phyloP scores from a whole-genome alignment of 2,113 vertebrate species.

The Pomatorhinus ruficollis region DNA sequence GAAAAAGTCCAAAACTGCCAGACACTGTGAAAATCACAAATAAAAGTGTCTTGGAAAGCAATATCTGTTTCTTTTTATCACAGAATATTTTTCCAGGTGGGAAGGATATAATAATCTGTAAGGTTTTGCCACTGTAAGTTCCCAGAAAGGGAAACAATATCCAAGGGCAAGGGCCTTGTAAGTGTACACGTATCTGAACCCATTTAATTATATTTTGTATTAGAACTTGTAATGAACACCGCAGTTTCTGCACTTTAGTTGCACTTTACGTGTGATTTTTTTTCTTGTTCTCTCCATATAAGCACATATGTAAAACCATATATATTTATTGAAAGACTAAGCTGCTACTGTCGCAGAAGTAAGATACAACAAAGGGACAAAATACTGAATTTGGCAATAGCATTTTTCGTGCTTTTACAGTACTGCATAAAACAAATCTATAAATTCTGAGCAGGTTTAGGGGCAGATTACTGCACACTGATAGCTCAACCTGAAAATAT shows the following conservation, averaged over 20 bases:
- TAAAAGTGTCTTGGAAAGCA: background rate
- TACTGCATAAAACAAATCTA: background rate
- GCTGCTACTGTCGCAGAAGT: background rate
- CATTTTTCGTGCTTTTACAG: background rate
- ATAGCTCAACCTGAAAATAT: background rate
- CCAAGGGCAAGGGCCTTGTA: background rate
- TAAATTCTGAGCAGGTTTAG: conserved; percentile 14
- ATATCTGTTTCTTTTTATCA: background rate
- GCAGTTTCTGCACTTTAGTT: background rate
- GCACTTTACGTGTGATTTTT: background rate
- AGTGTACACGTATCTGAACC: accelerated
- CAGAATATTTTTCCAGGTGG: background rate
- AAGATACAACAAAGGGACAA: background rate
- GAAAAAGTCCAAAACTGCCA: background rate
- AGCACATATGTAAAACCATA: background rate
- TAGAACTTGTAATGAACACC: background rate
- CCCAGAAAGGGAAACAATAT: background rate
- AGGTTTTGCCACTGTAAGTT: background rate
- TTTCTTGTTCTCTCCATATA: background rate
- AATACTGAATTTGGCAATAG: background rate
- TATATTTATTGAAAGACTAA: background rate
- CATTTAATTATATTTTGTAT: background rate
- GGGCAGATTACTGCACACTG: background rate
- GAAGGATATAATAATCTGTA: background rate
- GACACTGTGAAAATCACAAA: background rate